Base-by-base conservation (phyloP, 2,888 invertebrate species). In the Noctua janthina region DNA sequence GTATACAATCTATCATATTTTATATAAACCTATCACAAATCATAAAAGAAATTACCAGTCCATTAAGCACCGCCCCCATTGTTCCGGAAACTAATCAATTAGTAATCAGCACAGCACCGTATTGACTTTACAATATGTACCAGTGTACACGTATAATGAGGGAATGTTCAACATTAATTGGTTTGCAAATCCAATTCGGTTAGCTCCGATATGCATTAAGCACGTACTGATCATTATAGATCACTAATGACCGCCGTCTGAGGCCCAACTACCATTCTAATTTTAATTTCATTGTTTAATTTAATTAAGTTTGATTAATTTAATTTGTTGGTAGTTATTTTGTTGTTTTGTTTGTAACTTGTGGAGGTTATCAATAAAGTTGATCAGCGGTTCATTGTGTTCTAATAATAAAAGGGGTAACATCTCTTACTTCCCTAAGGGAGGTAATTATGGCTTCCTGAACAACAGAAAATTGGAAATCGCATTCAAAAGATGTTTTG, bases 161-260 rank as follows among this genome's bases (percentile, higher is more conserved):
- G 89, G 92, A 92, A 93, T 95, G 94, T 94, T 94, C 93, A 93
- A 91, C 95, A 95, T 95, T 95, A 96, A 96, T 96, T 96, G 95
- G 94, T 96, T 95, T 93, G 96, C 95, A 95, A 94, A 96, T 96
- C 96, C 96, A 96, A 96, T 96, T 96, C 96, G 93, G 93, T 93
- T 89, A 91, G 92, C 92, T 92, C 89, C 92, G 92, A 92, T 94
- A 94, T 93, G 95, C 94, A 95, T 94, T 95, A 94, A 94, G 95
- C 95, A 96, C 96, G 96, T 92, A 89, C 92, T 85, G 86, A 93
- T 95, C 95, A 96, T 96, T 96, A 96, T 94, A 91, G 94, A 94
- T 94, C 94, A 92, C 94, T 96, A 96, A 96, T 96, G 95, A 95
- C 91, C 92, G 88, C 85, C 91, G 92, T 92, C 92, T 92, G 91